Conservation (phyloP, 2,113 vertebrate genomes). For the Gadus chalcogrammus region DNA sequence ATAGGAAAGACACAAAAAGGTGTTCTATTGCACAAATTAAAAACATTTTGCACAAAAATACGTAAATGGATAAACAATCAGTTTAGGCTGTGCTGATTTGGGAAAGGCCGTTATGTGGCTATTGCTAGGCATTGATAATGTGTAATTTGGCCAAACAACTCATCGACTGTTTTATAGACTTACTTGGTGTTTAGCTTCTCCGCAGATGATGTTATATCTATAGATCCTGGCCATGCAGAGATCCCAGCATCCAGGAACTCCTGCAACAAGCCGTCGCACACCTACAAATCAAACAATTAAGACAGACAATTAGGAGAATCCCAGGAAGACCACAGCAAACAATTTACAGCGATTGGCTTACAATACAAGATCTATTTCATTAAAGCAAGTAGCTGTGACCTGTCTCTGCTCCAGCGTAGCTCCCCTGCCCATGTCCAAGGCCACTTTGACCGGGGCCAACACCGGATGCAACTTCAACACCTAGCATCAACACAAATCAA, state of each 20-base stretch:
- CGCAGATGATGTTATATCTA: slow-evolving; percentile 78
- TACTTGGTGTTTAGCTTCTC: slow-evolving; percentile 87
- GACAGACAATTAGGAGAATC: too few relatives aligned
- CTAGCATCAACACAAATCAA: slow-evolving; percentile 58
- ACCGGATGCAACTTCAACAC: slow-evolving; percentile 92
- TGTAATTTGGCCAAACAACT: neutral
- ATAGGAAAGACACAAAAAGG: too few relatives aligned
- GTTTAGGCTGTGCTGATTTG: too few relatives aligned
- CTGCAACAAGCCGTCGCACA: slow-evolving; percentile 85
- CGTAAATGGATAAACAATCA: too few relatives aligned
- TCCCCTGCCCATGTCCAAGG: slow-evolving; percentile 84
- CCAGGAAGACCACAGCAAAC: too few relatives aligned
- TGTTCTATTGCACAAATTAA: too few relatives aligned
- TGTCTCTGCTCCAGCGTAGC: slow-evolving; percentile 83
- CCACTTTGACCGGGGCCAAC: slow-evolving; percentile 88
- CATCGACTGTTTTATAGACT: slow-evolving; percentile 4
- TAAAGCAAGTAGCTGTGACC: slow-evolving; percentile 60
- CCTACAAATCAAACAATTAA: slow-evolving; percentile 63
- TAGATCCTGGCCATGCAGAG: slow-evolving; percentile 90
- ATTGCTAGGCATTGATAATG: neutral
- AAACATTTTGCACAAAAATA: too few relatives aligned
- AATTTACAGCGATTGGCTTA: too few relatives aligned
- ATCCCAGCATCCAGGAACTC: slow-evolving; percentile 83
- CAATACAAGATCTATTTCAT: too few relatives aligned
- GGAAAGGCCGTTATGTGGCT: too few relatives aligned